A percentile compares a stretch with the other conserved stretches of the same genome.
phyloP scores from a whole-genome alignment of 2,888 invertebrate species.

The Oeneis ivallda region DNA sequence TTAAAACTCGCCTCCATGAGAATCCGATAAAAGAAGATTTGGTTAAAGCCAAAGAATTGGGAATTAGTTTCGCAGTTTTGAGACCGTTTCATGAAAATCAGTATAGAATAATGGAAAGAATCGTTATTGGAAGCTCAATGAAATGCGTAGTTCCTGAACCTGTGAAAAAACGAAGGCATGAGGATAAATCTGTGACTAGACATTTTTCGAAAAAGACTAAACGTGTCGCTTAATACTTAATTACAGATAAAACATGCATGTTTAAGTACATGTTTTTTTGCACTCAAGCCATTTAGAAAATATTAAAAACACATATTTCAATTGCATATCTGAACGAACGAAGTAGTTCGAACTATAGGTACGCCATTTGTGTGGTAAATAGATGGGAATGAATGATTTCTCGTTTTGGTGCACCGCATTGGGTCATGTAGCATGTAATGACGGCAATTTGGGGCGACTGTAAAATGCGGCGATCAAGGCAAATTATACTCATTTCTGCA shows the following conservation, averaged over 20 bases:
- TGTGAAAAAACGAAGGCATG: conserved; percentile 55
- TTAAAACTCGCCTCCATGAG: conserved; percentile 61
- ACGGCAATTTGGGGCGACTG: conserved; percentile 68
- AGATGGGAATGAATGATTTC: conserved; percentile 52
- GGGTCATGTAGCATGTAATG: conserved; percentile 65
- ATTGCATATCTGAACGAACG: background rate
- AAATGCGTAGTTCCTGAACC: conserved; percentile 52
- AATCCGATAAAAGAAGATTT: conserved; percentile 61
- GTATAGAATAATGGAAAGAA: conserved; percentile 66
- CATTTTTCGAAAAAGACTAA: conserved; percentile 59
- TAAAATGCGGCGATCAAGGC: conserved; percentile 66
- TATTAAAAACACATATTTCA: background rate
- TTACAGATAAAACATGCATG: background rate
- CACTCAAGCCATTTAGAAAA: background rate
- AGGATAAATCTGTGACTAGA: conserved; percentile 54
- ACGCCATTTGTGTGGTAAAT: conserved; percentile 25
- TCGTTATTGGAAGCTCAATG: conserved; percentile 55
- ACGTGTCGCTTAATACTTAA: conserved; percentile 41
- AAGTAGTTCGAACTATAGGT: background rate
- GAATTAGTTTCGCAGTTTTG: conserved; percentile 64
- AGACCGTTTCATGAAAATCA: conserved; percentile 64
- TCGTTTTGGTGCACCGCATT: conserved; percentile 62
- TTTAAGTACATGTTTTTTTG: background rate
- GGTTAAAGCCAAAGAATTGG: conserved; percentile 63
- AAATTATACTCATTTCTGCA: conserved; percentile 75